A percentile compares a stretch with the other conserved stretches of the same genome.
phyloP scores from a whole-genome alignment of 1,140 invertebrate genomes.

The Papilio aristodemus region DNA sequence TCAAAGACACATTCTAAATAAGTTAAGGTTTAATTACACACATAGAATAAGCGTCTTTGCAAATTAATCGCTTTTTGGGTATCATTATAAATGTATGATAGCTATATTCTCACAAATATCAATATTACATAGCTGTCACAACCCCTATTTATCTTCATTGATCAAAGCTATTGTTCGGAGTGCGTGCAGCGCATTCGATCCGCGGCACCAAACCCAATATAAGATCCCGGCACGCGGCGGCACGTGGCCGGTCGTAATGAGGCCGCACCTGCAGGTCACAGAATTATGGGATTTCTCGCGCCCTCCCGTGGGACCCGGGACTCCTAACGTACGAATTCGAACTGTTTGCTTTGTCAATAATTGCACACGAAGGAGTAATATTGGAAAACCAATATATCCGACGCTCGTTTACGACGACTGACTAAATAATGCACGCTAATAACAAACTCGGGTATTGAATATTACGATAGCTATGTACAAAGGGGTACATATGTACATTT shows the following conservation, averaged over 20 bases:
- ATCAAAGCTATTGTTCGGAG: constrained; percentile 54
- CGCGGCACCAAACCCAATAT: constrained; percentile 47
- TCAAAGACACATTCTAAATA: background rate
- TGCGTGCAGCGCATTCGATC: constrained; percentile 54
- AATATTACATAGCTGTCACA: constrained; percentile 27
- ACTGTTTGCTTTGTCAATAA: constrained; percentile 72
- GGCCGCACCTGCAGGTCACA: constrained; percentile 73
- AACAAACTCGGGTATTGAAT: constrained; percentile 15
- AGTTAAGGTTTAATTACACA: background rate
- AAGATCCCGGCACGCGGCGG: constrained; percentile 61
- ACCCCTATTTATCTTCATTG: constrained; percentile 48
- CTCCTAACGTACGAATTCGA: constrained; percentile 42
- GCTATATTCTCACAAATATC: constrained; percentile 21
- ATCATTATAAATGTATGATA: constrained; percentile 1
- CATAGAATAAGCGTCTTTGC: background rate
- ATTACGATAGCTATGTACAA: background rate
- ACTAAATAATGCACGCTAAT: constrained; percentile 29
- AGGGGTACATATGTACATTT: too few species aligned
- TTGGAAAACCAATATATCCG: constrained; percentile 54
- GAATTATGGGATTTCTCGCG: constrained; percentile 79
- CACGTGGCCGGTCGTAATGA: constrained; percentile 64
- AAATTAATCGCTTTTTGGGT: background rate
- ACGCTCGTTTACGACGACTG: constrained; percentile 41
- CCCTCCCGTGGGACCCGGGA: constrained; percentile 74
- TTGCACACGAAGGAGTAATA: constrained; percentile 52